These are phyloP conservation scores for Caenorhabditis tropicalis DNA, from an alignment of 1,140 invertebrate species.

Conservation along the genomic window DNA sequence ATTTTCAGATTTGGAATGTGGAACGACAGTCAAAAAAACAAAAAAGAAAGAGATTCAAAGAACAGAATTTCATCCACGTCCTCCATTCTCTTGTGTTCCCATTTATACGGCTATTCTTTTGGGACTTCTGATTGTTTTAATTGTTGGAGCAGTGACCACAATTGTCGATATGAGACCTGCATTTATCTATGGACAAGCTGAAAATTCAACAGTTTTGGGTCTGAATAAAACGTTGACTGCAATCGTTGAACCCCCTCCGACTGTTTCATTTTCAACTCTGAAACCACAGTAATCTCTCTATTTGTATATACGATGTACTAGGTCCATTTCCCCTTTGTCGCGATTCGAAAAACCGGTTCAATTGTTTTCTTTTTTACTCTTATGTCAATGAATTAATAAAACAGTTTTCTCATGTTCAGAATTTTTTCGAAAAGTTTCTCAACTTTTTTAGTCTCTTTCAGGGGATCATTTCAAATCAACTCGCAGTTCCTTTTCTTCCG, in stretches of 20 bases:
- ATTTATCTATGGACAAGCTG: not conserved
- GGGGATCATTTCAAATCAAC: no score
- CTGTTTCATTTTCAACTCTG: not conserved
- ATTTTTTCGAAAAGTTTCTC: no score
- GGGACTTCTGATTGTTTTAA: conserved; percentile 4
- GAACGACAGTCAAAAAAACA: not conserved
- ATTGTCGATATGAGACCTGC: conserved; percentile 39
- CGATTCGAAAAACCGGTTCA: not conserved
- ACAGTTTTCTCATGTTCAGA: no score
- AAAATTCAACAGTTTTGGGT: not conserved
- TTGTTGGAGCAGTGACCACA: conserved; percentile 31
- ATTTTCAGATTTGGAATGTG: conserved; percentile 11
- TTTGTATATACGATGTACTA: not conserved
- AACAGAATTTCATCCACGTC: conserved; percentile 9
- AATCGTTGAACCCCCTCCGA: not conserved
- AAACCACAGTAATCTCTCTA: not conserved
- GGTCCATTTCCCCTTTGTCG: not conserved
- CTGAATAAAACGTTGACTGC: not conserved
- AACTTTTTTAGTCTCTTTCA: no score
- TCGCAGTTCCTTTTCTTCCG: not conserved
- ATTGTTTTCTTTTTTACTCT: no score
- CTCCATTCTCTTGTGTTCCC: conserved; percentile 25
- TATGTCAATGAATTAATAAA: no score
- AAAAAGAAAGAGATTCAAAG: conserved; percentile 29
- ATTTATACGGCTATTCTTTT: conserved; percentile 12